Percentiles rank a stretch among this genome's conserved stretches.
Conservation (phyloP, 2,113 vertebrate species). For the Sitta europaea region DNA sequence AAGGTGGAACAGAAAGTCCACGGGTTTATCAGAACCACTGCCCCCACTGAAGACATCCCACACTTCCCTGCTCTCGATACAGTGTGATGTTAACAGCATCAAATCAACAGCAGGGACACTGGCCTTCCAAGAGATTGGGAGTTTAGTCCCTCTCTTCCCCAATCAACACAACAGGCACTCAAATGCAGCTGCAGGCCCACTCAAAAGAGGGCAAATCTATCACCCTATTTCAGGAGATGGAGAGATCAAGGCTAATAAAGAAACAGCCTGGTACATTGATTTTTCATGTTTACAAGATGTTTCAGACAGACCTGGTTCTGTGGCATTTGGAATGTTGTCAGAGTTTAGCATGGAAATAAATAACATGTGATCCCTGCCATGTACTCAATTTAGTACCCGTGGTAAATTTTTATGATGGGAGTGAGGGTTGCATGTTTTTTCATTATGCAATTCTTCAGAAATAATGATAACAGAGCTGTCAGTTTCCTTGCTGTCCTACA, state of each 20-base stretch:
- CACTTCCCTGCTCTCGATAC: neutral
- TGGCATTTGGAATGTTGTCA: neutral
- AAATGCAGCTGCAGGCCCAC: neutral
- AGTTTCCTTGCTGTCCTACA: neutral
- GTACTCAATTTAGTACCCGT: neutral
- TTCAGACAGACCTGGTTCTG: neutral
- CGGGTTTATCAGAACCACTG: neutral
- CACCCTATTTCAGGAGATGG: neutral
- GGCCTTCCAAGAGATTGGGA: neutral
- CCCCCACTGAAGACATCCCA: neutral
- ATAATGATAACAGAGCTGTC: neutral
- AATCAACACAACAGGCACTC: neutral
- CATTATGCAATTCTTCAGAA: neutral
- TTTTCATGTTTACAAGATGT: neutral
- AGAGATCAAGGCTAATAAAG: neutral
- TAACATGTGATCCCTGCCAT: accelerated
- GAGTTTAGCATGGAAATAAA: neutral
- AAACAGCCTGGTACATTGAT: neutral
- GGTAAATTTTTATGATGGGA: neutral
- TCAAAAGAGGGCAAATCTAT: neutral
- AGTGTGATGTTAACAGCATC: neutral
- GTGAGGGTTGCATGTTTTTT: neutral
- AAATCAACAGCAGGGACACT: neutral
- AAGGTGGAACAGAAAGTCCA: neutral
- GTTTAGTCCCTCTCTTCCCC: neutral